These are phyloP conservation scores for Drosophila tripunctata DNA, from an alignment of 2,888 invertebrate species.

Conservation along the genomic window DNA sequence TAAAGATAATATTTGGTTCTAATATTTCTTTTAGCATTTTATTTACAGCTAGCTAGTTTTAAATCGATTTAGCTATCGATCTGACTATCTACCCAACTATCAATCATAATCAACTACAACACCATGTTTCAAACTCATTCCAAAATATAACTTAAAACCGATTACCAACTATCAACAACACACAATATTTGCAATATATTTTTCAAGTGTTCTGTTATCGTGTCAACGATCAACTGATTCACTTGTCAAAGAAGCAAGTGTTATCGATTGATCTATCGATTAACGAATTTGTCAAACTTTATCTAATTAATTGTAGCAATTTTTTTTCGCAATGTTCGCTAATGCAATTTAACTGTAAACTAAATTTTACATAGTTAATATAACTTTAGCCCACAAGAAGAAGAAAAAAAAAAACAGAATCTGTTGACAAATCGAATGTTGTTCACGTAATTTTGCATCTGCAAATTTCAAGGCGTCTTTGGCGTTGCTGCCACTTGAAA, in stretches of 20 bases:
- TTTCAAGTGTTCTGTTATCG: neutral
- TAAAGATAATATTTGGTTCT: no score
- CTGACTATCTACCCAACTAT: no score
- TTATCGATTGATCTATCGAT: conserved; percentile 14
- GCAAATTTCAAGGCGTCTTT: conserved; percentile 44
- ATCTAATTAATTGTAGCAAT: conserved; percentile 28
- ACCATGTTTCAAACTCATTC: no score
- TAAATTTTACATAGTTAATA: conserved; percentile 6
- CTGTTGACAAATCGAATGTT: conserved; percentile 50
- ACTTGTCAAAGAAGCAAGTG: neutral
- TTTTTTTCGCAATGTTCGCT: conserved; percentile 3
- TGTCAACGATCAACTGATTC: neutral
- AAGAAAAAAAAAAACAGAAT: neutral
- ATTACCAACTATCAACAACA: neutral
- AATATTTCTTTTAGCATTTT: no score
- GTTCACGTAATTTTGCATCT: conserved; percentile 45
- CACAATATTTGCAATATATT: neutral
- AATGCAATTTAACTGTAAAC: conserved; percentile 10
- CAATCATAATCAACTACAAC: no score
- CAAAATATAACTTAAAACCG: neutral
- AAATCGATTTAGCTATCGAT: no score
- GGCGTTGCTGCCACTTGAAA: conserved; percentile 27
- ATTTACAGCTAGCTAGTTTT: no score
- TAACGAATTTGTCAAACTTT: conserved; percentile 14
- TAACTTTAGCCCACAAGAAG: neutral